Evolutionary conservation across 53 echinoderm and acorn worm species (phyloP).

Genomic region (Hippasteria phrygiana): DNA sequence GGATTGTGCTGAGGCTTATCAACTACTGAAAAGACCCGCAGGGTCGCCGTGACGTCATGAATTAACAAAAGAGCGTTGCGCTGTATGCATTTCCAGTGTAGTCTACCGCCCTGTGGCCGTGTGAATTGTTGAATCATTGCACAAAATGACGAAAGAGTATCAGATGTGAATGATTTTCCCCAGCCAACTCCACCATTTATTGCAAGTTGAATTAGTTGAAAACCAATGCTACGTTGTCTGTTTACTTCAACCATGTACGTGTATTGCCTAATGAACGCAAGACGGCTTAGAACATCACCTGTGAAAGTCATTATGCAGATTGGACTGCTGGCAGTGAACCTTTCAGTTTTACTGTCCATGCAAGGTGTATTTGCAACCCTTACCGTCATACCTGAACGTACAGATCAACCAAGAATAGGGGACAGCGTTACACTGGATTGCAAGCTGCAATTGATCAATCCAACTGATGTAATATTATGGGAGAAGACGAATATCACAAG

Average conservation of each 20-base stretch:
- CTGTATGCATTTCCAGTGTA: not conserved
- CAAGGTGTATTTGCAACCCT: not conserved
- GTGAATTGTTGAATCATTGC: too few relatives aligned
- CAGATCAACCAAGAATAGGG: conserved; percentile 13
- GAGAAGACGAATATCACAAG: not conserved
- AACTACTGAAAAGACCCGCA: not conserved
- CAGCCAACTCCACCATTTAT: too few relatives aligned
- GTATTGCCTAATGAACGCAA: too few relatives aligned
- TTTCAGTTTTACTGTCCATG: not conserved
- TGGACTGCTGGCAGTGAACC: not conserved
- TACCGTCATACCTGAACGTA: conserved; percentile 23
- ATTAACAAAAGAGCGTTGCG: not conserved
- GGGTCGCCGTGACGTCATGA: not conserved
- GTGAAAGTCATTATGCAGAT: too few relatives aligned
- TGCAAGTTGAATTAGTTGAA: too few relatives aligned
- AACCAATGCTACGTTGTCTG: too few relatives aligned
- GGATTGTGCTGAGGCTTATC: not conserved
- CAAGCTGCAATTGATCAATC: not conserved
- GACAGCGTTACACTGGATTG: conserved; percentile 44
- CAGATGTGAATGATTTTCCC: too few relatives aligned
- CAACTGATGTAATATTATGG: not conserved
- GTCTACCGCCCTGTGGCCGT: too few relatives aligned
- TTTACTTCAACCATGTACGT: too few relatives aligned
- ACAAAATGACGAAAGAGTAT: too few relatives aligned
- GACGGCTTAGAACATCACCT: too few relatives aligned